Conservation (phyloP, 1,140 invertebrate species). For the Drosophila pruinosa region DNA sequence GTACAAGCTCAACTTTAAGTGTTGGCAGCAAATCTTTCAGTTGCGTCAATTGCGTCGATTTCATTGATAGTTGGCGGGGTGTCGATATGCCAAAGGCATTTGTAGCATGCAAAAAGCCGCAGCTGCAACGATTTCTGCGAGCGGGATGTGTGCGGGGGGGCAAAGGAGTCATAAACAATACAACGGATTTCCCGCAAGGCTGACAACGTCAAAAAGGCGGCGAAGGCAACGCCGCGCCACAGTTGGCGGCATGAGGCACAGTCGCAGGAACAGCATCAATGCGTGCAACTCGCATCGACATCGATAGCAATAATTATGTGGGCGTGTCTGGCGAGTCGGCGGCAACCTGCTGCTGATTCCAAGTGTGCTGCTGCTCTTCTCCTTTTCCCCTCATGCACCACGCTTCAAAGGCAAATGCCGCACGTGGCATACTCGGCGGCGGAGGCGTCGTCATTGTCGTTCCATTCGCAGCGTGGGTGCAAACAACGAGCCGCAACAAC, state of each 20-base stretch:
- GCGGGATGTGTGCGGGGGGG: background rate
- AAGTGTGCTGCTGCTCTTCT: background rate
- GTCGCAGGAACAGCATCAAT: constrained; percentile 39
- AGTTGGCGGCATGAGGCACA: background rate
- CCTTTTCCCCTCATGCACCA: background rate
- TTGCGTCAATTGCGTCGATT: constrained; percentile 7
- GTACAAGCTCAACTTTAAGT: constrained; percentile 12
- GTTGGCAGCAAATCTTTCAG: constrained; percentile 13
- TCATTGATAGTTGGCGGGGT: constrained; percentile 26
- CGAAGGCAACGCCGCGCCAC: constrained; percentile 5
- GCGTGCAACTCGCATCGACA: constrained; percentile 49
- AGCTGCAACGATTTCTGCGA: background rate
- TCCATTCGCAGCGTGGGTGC: constrained; percentile 44
- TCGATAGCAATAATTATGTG: constrained; percentile 71
- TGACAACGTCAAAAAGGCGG: constrained; percentile 34
- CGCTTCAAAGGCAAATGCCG: constrained; percentile 65
- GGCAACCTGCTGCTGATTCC: constrained; percentile 34
- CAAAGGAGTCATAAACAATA: constrained; percentile 38
- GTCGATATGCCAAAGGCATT: constrained; percentile 39
- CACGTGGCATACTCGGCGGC: constrained; percentile 64
- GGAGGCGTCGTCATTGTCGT: constrained; percentile 12
- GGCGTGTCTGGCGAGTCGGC: constrained; percentile 45
- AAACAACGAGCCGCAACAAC: constrained; percentile 31
- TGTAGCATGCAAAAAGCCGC: constrained; percentile 44
- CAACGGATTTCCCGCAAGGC: constrained; percentile 41